Evolutionary conservation across 2,113 vertebrate species (phyloP).

Genomic region (Emydura subglobosa): DNA sequence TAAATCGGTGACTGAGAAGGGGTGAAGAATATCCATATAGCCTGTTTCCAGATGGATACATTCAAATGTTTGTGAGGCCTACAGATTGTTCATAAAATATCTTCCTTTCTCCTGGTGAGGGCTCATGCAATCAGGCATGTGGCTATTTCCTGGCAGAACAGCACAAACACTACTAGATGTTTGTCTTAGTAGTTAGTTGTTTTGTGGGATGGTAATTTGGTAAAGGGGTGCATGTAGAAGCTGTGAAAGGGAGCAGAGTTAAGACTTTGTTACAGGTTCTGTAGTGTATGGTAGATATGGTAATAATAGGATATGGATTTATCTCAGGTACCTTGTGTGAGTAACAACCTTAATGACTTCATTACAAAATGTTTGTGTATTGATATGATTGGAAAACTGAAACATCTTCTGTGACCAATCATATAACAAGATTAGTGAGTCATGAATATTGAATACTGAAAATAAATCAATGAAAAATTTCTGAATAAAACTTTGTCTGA

Average conservation of each 20-base stretch:
- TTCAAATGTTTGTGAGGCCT: too few species aligned
- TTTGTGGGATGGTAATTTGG: not conserved
- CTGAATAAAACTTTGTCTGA: not conserved
- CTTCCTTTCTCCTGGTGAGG: too few species aligned
- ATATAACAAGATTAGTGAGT: not conserved
- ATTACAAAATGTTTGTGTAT: not conserved
- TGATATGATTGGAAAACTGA: not conserved
- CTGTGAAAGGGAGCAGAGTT: not conserved
- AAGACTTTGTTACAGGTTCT: rapidly evolving
- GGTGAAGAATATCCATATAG: too few species aligned
- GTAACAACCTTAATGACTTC: not conserved
- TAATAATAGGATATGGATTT: not conserved
- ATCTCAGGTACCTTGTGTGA: not conserved
- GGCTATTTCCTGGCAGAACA: too few species aligned
- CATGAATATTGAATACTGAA: not conserved
- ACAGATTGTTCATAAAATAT: too few species aligned
- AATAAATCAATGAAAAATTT: conserved; percentile 31
- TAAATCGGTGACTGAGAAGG: too few species aligned
- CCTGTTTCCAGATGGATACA: too few species aligned
- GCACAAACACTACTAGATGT: too few species aligned
- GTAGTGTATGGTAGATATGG: not conserved
- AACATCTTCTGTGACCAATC: conserved; percentile 26
- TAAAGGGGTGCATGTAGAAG: not conserved
- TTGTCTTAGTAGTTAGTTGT: too few species aligned
- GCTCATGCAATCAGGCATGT: too few species aligned